Conservation (phyloP, 2,797 vertebrate species). For the Ara ararauna region DNA sequence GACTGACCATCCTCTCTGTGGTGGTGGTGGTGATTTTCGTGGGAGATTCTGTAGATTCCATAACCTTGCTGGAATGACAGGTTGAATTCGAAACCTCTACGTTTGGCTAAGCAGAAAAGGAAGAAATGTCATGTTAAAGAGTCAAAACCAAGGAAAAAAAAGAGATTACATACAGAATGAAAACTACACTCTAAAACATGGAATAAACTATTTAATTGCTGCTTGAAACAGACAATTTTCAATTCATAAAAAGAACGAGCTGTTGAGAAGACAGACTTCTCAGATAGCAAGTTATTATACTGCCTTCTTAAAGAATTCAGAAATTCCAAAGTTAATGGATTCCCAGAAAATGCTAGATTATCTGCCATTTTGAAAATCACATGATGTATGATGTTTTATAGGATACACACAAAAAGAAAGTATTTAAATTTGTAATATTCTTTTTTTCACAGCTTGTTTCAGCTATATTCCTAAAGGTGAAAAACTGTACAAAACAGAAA, state of each 20-base stretch:
- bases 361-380: not conserved
- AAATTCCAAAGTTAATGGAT: not conserved
- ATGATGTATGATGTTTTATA: not conserved
- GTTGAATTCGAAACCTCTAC: constrained; percentile 89
- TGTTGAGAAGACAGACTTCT: not conserved
- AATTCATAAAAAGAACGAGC: not conserved
- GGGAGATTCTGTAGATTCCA: constrained; percentile 89
- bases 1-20: constrained; percentile 71
- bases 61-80: constrained; percentile 92
- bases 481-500: not conserved
- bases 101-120: constrained; percentile 80
- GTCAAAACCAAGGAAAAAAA: not conserved
- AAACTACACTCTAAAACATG: not conserved
- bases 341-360: not conserved
- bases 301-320: not conserved
- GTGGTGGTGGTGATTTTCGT: constrained; percentile 65
- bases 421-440: not conserved
- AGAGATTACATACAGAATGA: not conserved
- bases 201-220: not conserved
- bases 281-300: not conserved
- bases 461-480: not conserved
- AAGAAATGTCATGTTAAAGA: not conserved
- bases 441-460: not conserved
- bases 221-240: not conserved
- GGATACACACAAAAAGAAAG: not conserved